Base-by-base conservation (phyloP, 2,113 vertebrate genomes). In the Suncus etruscus region DNA sequence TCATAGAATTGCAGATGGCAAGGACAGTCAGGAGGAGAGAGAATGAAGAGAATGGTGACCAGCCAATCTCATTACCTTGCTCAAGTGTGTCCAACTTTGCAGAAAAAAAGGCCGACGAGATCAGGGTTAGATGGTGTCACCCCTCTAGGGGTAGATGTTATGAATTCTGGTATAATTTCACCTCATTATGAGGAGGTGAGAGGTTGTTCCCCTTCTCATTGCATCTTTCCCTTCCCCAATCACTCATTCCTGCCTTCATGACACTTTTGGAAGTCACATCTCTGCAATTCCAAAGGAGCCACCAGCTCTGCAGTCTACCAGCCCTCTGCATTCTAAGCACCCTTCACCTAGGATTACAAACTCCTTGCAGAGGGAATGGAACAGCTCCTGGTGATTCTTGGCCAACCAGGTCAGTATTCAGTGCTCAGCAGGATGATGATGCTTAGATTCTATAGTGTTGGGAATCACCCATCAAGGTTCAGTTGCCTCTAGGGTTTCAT, bases 211-310 rank as follows among this genome's bases (percentile, higher is more conserved):
- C 58, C 58, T 61, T 61, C 58, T 16, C 18, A 61, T 61, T 61
- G 16, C 51, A 45, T 11, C 15, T 39, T n/a, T 22, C 27, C 3
- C 48, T 11, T 16, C 11, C 9, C 25, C 7, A 2, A 12, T 29
- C 1, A 68, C 2, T 12, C 9, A 15, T 15, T 1, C n/a, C 5
- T 3, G 15, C 7, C 11, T n/a, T 16, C 50, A 12, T 4, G 39
- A 39, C 39, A 3, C 39, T 39, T 39, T 39, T 39, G 39, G 5
- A 39, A 39, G 39, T 39, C 39, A 15, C 0, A 3, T 16, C 63
- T 72, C 75, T 74, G n/a, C 15, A 24, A 68, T 11, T 27, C n/a
- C 63, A 8, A 32, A 72, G 31, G 15, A 58, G 27, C 32, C 45
- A n/a, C 8, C 68, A n/a, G 82, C 27, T 1, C 2, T 9, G 27